Base-by-base conservation (phyloP, 1,140 invertebrate species). In the Drosophila arizonae region DNA sequence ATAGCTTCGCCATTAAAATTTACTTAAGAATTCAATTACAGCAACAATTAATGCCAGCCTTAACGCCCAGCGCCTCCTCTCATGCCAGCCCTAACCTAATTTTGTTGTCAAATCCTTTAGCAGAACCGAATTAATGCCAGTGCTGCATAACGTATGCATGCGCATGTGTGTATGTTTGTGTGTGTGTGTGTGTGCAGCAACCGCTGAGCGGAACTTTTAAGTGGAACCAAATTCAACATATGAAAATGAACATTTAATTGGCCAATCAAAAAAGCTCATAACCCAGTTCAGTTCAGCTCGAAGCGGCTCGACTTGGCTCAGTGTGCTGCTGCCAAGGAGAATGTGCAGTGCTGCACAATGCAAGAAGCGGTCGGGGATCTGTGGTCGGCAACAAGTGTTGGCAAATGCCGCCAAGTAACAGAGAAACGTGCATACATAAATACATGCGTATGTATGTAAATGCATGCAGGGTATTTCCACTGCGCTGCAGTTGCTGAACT, bases 401-500 rank as follows among this genome's bases (percentile, higher is more conserved):
- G 11, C 4, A 57, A 62, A 56, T 17, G 43, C 43, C 43, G 6
- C 10, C 33, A 10, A 36, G 33, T 10, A 6, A 36, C 33, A 10
- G 6, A 36, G 8, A 36, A 3, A 36, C 33, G 10, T 36, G 8
- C 8, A 3, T 30, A 30, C 8, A 36, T 36, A 36, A 0, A 10
- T 2, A 39, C 10, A 13, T 39, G 26, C 2, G 6, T 52, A 9
- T 5, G 51, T 50, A 51, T 28, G 41, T 28, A 33, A 30, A 28
- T 67, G 26, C 6, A n/a, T 52, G 62, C 56, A 75, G 67, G 67
- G 67, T 72, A 72, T 72, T 72, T 68, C 41, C 41, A 56, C 43
- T 62, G 72, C 69, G 76, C 76, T 68, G 78, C 68, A 76, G 55
- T 78, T 81, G 78, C 65, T 76, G 76, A 76, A 80, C 63, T 67